Base-by-base conservation (phyloP, 2,797 vertebrate genomes). In the Catharus ustulatus region DNA sequence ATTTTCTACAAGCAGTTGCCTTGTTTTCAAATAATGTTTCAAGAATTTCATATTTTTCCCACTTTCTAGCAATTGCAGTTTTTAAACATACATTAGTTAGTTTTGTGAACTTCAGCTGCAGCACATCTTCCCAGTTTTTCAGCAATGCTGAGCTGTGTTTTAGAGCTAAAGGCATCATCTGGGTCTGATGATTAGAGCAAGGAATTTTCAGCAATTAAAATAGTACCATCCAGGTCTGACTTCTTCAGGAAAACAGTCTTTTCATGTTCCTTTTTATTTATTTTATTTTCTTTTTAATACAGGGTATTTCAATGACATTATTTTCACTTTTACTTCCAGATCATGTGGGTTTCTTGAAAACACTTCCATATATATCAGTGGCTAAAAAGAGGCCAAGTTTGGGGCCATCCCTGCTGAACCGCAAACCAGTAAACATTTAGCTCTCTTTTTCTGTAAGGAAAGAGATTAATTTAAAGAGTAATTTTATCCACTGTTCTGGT, bases 51-150 rank as follows among this genome's bases (percentile, higher is more conserved):
- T 48, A 3, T 36, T 36, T 88, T 89, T 73, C 72, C 27, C 14
- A 14, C n/a, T 32, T 88, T 76, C 52, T 73, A 85, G 49, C 29
- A 59, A 12, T 7, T 52, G 52, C 13, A 11, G 12, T 30, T 87
- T 91, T 90, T 76, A 72, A 88, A n/a, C 29, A 58, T 23, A 17
- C 5, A 2, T 46, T 48, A 55, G 19, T 69, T 88, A 30, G n/a
- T 73, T 89, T 68, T 45, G 30, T 82, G 59, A 84, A 52, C 19
- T 80, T 88, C 86, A 83, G 74, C 63, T 95, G 77, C 73, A 90
- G 87, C 40, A 66, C 11, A 16, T 82, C 46, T 49, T 84, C 59
- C 15, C 36, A 43, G 17, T 58, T 89, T 76, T 76, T 57, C 52
- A 74, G 71, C 32, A 57, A 32, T 7, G 20, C 32, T 71, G 38